Evolutionary conservation across 2,797 vertebrate species (phyloP), one percentile per base, ranked within the genome.

Genomic region (Allobates femoralis): DNA sequence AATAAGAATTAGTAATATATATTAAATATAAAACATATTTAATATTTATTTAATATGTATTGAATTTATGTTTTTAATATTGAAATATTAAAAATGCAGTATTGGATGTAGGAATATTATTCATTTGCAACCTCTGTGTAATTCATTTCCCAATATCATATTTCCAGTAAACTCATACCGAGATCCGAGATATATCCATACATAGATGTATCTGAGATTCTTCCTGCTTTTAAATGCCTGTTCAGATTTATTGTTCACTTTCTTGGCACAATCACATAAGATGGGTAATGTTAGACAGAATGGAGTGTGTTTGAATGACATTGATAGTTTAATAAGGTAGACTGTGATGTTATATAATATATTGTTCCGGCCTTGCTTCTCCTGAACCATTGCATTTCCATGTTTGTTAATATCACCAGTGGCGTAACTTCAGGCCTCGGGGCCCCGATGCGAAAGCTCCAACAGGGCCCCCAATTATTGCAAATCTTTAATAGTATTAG

Each of bases 251-350:
- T 30, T 79, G 84, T 60, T 53, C 23, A 19, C 32, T 21, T 34
- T 55, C 84, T 80, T 79, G 84, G 84, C 84, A 80, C 69, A 28
- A 11, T 37, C 18, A 37, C 50, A 16, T 21, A 58, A 46, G 23
- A 74, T 71, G 51, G 80, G 30, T 83, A 41, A 83, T 73, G 15
- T 41, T 55, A 67, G 71, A 37, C n/a, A 46, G 78, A 26, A 34
- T 26, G 21, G 58, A 28, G 53, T 83, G 81, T 58, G 30, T 56
- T 8, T 83, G 30, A 75, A 62, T 74, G 69, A 83, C 34, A 74
- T 18, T 83, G 69, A 83, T 74, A 73, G 53, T 62, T 83, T 83
- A 60, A 75, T 75, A 50, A 55, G 55, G 34, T 30, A 83, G 73
- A 58, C 10, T 28, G 30, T 16, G 74, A 3, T 83, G 53, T 23